Evolutionary conservation across 37 sponge, comb jelly and placozoan genomes (phyloP), one percentile per base, ranked within the genome.

Genomic region (Hormiphora californensis): DNA sequence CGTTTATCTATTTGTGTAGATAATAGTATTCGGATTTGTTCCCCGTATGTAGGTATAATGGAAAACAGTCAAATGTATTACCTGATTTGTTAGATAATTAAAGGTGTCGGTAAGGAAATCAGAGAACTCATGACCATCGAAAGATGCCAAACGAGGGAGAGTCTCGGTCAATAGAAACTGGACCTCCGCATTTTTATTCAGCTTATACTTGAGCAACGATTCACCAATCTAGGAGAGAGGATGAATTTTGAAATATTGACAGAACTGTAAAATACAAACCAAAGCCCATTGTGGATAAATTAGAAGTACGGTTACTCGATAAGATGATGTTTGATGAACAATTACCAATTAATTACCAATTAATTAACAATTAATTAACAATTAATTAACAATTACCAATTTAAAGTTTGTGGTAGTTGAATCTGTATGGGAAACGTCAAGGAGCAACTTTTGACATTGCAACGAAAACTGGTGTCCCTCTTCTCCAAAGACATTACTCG

Each of bases 121-220:
- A n/a, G 36, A 40, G 62, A 86, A 86, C 38, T 65, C 69, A 5
- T 89, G 87, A 15, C 89, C 87, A 78, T 94, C 88, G 35, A 94
- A 91, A 35, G 92, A 91, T 33, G 95, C 93, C 3, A 94, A 85
- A 0, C 93, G 92, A 38, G 95, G 95, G 34, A 94, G 89, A 17
- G 93, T 44, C 0, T 54, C 54, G 4, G 81, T 73, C 38, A 73
- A 33, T 1, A 73, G 81, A 17, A 73, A 73, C 81, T 73, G 81
- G 9, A 73, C 35, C 19, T 33, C 81, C 23, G 81, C 9, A 36
- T 33, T 73, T 33, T 73, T 73, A 28, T 73, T n/a, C n/a, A n/a
- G n/a, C n/a, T n/a, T n/a, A n/a, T n/a, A n/a, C n/a, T n/a, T n/a
- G n/a, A n/a, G n/a, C n/a, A n/a, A n/a, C n/a, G n/a, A n/a, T n/a